Evolutionary conservation across 2,113 vertebrate genomes (phyloP).

Genomic region (Sphyrna mokarran): DNA sequence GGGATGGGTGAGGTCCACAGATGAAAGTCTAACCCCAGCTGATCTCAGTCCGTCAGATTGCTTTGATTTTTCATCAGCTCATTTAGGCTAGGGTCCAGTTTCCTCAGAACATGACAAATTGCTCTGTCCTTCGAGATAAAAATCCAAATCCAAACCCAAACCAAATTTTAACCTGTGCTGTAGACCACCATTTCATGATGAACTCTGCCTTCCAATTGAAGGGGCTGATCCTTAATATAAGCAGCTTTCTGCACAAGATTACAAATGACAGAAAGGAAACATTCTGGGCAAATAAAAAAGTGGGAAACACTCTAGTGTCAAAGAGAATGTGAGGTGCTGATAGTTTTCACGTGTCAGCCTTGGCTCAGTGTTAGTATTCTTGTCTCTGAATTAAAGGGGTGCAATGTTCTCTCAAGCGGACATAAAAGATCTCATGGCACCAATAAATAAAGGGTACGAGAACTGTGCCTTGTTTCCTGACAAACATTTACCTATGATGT

Average conservation of each 20-base stretch:
- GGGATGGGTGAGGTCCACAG: not conserved
- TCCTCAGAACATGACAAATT: conserved; percentile 3
- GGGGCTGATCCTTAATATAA: not conserved
- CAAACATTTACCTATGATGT: not conserved
- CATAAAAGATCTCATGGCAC: not conserved
- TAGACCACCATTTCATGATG: not conserved
- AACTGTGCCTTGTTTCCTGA: not conserved
- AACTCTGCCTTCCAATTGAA: not conserved
- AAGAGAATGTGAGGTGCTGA: too few species aligned
- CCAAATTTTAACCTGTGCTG: not conserved
- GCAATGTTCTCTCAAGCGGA: not conserved
- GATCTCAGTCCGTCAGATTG: not conserved
- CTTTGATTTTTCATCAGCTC: not conserved
- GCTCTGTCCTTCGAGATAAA: not conserved
- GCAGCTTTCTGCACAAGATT: not conserved
- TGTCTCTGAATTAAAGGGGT: not conserved
- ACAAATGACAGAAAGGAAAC: not conserved
- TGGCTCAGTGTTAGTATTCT: too few species aligned
- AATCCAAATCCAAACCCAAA: not conserved
- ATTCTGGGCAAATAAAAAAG: too few species aligned
- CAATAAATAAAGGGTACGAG: not conserved
- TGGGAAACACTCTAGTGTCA: not conserved
- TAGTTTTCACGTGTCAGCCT: not conserved
- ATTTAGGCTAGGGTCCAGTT: not conserved
- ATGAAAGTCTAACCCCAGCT: not conserved